Conservation (phyloP, 2,113 vertebrate species). For the Puma concolor region DNA sequence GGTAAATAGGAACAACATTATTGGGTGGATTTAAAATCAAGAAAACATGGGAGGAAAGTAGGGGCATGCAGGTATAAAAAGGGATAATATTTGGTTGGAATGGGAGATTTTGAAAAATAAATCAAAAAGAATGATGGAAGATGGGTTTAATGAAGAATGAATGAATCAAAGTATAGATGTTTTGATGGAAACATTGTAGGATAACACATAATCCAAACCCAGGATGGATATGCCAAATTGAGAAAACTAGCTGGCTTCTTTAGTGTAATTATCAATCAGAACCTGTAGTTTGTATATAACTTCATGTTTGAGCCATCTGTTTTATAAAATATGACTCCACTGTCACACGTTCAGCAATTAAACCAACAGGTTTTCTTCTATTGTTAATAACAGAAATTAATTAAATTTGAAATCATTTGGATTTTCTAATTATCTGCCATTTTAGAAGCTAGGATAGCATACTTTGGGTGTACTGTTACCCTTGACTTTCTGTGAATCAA, state of each 20-base stretch:
- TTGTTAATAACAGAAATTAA: background rate
- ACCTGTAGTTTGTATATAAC: background rate
- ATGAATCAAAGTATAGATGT: background rate
- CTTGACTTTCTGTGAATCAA: background rate
- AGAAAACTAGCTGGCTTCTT: background rate
- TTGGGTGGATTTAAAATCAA: background rate
- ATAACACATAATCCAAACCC: background rate
- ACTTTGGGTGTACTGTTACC: background rate
- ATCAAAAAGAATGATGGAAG: background rate
- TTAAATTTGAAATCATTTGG: constrained; percentile 1
- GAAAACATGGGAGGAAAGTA: background rate
- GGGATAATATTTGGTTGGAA: background rate
- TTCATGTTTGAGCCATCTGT: background rate
- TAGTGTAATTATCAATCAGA: background rate
- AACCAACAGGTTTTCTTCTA: background rate
- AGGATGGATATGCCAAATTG: background rate
- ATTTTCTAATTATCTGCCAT: background rate
- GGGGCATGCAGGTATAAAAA: background rate
- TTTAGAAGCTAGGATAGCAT: background rate
- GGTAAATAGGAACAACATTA: background rate
- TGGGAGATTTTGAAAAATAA: constrained; percentile 3
- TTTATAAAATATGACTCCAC: background rate
- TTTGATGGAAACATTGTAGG: background rate
- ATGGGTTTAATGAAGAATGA: background rate
- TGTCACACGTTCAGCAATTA: background rate